These are phyloP conservation scores for Hyperoplus immaculatus DNA, from an alignment of 2,797 vertebrate genomes.

Conservation along the genomic window DNA sequence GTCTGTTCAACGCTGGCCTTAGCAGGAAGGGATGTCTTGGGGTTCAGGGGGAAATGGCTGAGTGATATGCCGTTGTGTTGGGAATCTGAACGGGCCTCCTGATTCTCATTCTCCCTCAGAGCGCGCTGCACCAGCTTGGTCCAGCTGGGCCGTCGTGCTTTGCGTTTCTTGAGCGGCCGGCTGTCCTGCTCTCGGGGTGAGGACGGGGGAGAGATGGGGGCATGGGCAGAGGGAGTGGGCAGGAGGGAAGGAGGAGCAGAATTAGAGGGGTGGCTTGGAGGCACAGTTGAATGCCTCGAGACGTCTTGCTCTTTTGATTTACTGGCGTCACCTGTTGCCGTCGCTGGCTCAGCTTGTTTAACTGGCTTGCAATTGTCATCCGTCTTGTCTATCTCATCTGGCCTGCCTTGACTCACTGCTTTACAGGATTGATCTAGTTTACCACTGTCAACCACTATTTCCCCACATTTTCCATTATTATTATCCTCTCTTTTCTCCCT, in stretches of 20 bases:
- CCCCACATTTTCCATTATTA: slow-evolving; percentile 54
- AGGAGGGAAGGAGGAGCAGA: slow-evolving; percentile 57
- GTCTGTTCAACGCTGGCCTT: slow-evolving; percentile 61
- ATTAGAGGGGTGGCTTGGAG: slow-evolving; percentile 62
- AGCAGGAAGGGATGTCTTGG: slow-evolving; percentile 62
- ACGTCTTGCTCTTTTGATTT: slow-evolving; percentile 78
- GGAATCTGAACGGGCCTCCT: slow-evolving; percentile 66
- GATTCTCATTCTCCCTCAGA: slow-evolving; percentile 74
- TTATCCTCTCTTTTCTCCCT: slow-evolving; percentile 63
- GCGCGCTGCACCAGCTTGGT: slow-evolving; percentile 90
- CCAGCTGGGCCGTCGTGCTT: slow-evolving; percentile 92
- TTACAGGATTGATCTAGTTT: slow-evolving; percentile 65
- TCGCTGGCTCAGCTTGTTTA: slow-evolving; percentile 68
- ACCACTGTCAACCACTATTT: slow-evolving; percentile 37
- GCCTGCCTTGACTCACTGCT: slow-evolving; percentile 43
- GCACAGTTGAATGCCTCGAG: slow-evolving; percentile 67
- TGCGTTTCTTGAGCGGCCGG: slow-evolving; percentile 92
- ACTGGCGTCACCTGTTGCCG: slow-evolving; percentile 72
- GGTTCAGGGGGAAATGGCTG: slow-evolving; percentile 65
- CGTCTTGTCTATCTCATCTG: slow-evolving; percentile 59
- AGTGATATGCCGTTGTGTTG: slow-evolving; percentile 54
- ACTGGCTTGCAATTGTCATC: slow-evolving; percentile 67
- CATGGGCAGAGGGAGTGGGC: slow-evolving; percentile 52
- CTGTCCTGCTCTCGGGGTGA: slow-evolving; percentile 83
- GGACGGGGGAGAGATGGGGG: slow-evolving; percentile 66